Evolutionary conservation across 2,113 vertebrate genomes (phyloP).

Genomic region (Odontophorus gujanensis): DNA sequence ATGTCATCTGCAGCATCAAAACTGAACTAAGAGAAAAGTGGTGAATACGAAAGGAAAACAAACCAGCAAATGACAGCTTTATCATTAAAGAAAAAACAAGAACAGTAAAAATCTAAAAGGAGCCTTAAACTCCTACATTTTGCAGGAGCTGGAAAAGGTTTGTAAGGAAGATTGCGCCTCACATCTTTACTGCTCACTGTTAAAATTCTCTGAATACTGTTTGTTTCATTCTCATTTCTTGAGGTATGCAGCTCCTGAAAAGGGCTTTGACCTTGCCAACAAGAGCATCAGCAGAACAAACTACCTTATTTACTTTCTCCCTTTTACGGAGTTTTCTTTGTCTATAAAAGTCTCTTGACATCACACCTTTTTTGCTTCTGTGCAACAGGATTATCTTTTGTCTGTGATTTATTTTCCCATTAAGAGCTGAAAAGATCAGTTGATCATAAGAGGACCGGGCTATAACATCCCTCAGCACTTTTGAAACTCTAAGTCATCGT

Average conservation of each 20-base stretch:
- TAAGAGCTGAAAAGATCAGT: slow-evolving; percentile 74
- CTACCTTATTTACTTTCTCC: slow-evolving; percentile 67
- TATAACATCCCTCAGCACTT: slow-evolving; percentile 71
- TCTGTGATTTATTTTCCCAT: slow-evolving; percentile 81
- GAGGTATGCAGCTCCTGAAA: slow-evolving; percentile 50
- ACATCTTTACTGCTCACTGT: not conserved
- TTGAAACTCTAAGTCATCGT: slow-evolving; percentile 64
- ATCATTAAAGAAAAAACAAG: slow-evolving; percentile 44
- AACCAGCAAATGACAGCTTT: slow-evolving; percentile 42
- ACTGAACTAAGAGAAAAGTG: slow-evolving; percentile 51
- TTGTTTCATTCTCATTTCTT: slow-evolving; percentile 38
- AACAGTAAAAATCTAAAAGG: not conserved
- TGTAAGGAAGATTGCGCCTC: not conserved
- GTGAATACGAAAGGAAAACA: not conserved
- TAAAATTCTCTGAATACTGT: slow-evolving; percentile 12
- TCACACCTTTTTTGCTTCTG: slow-evolving; percentile 73
- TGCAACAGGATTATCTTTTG: slow-evolving; percentile 78
- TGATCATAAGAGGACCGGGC: slow-evolving; percentile 68
- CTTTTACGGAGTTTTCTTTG: slow-evolving; percentile 44
- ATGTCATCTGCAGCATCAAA: slow-evolving; percentile 55
- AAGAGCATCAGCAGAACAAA: slow-evolving; percentile 53
- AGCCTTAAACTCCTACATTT: not conserved
- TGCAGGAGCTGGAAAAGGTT: not conserved
- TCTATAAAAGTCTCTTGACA: slow-evolving; percentile 59
- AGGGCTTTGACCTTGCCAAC: slow-evolving; percentile 33